Percentiles rank a stretch among this genome's conserved stretches.
Conservation (phyloP, 1,140 invertebrate species). For the Pristionchus pacificus region DNA sequence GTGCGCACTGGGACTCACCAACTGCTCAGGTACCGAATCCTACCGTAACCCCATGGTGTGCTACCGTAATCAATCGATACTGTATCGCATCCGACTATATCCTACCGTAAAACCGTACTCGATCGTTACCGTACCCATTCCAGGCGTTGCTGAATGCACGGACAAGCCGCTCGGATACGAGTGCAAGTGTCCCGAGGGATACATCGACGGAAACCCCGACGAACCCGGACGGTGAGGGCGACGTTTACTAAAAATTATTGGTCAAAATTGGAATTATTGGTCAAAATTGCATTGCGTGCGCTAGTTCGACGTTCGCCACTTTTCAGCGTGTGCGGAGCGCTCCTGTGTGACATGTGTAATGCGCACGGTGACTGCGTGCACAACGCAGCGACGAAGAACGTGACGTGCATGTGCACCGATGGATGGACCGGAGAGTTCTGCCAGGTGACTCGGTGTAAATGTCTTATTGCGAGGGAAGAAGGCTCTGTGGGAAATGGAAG, state of each 20-base stretch:
- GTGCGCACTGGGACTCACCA: conserved; percentile 53
- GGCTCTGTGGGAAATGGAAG: no score
- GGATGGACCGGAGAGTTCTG: conserved; percentile 52
- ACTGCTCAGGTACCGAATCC: conserved; percentile 48
- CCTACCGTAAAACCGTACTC: no score
- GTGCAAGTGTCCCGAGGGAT: conserved; percentile 50
- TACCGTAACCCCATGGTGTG: no score
- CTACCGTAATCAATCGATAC: no score
- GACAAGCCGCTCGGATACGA: conserved; percentile 46
- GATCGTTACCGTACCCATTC: no score
- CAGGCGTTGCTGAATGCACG: conserved; percentile 47
- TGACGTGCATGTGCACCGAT: conserved; percentile 54
- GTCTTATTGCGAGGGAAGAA: no score
- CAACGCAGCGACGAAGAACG: conserved; percentile 50
- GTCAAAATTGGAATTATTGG: background rate
- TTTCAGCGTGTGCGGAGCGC: conserved; percentile 46
- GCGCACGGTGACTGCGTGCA: conserved; percentile 53
- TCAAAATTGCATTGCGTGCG: conserved; percentile 13
- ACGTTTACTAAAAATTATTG: background rate
- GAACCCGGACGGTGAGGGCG: conserved; percentile 23
- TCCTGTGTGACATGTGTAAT: conserved; percentile 57
- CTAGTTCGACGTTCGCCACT: no score
- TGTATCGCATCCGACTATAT: no score
- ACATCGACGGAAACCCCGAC: conserved; percentile 54
- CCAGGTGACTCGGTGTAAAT: no score